Evolutionary conservation across 2,113 vertebrate species (phyloP).

Genomic region (Tragelaphus imberbis): DNA sequence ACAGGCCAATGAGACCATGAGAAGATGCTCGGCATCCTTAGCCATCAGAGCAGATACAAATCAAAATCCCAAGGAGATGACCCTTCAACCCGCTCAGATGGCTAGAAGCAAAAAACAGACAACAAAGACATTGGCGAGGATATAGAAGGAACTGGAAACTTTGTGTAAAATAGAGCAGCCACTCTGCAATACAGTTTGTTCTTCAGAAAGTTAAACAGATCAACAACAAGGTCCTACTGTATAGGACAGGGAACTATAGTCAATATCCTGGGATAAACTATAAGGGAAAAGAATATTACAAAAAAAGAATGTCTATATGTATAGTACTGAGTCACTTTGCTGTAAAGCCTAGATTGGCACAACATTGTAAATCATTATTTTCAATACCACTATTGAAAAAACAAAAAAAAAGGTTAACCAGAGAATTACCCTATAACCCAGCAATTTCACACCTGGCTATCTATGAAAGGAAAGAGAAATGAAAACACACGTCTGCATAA

Average conservation of each 20-base stretch:
- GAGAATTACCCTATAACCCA: neutral
- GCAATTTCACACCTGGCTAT: neutral
- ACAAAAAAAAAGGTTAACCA: neutral
- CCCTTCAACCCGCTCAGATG: neutral
- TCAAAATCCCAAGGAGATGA: neutral
- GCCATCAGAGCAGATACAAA: neutral
- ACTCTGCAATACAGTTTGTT: neutral
- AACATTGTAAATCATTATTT: neutral
- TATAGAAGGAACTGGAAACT: neutral
- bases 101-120: too few relatives aligned
- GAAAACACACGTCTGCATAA: neutral
- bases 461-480: neutral
- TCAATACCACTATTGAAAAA: neutral
- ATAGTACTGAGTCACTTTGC: neutral
- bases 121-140: too few relatives aligned
- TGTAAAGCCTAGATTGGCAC: neutral
- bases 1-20: neutral
- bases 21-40: neutral
- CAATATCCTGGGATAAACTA: neutral
- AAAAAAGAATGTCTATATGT: neutral
- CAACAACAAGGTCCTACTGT: neutral
- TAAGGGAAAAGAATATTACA: neutral
- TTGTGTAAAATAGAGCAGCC: rapidly evolving
- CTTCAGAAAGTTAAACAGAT: neutral
- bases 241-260: neutral